Base-by-base conservation (phyloP, 2,113 vertebrate species). In the Notiomystis cincta region DNA sequence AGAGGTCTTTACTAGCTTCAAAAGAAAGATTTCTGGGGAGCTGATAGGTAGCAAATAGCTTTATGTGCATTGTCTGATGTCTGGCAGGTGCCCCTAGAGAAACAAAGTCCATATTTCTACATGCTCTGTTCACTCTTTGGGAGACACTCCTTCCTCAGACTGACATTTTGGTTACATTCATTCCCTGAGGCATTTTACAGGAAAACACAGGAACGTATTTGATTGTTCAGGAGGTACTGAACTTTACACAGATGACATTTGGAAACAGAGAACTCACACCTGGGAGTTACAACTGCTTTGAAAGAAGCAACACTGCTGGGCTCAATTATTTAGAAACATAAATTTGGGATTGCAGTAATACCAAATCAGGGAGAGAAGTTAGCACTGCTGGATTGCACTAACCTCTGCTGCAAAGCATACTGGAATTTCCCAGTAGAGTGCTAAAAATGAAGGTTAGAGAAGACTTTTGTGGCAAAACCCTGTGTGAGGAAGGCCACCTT, bases 241-340 rank as follows among this genome's bases (percentile, higher is more conserved):
- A 92, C 95, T 96, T 96, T 90, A 90, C 94, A 89, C 7, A 83
- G 82, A 58, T 89, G 93, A 65, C 72, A 92, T 90, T 95, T 90
- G 35, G 72, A 93, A 94, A 80, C 65, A 73, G 50, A 87, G 58
- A 80, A 56, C 64, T 86, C 82, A 78, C 1, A 0, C 67, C 50
- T 93, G 71, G 96, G 76, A 95, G 76, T 56, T 93, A 50, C 45
- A 61, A 18, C 58, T 83, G 80, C 94, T 95, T 62, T 71, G 38
- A 70, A 83, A 81, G 79, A 73, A 95, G 51, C 10, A 70, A 56
- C 87, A 40, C 79, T 95, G 58, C 89, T 75, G 86, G 76, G 66
- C 60, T 95, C 54, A 66, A 9, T 92, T 92, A 92, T 35, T 57
- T 47, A 73, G 76, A 93, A 73, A 90, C 13, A 35, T 70, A 73